phyloP scores from a whole-genome alignment of 1,140 invertebrate genomes.

The Oreohelix idahoensis region DNA sequence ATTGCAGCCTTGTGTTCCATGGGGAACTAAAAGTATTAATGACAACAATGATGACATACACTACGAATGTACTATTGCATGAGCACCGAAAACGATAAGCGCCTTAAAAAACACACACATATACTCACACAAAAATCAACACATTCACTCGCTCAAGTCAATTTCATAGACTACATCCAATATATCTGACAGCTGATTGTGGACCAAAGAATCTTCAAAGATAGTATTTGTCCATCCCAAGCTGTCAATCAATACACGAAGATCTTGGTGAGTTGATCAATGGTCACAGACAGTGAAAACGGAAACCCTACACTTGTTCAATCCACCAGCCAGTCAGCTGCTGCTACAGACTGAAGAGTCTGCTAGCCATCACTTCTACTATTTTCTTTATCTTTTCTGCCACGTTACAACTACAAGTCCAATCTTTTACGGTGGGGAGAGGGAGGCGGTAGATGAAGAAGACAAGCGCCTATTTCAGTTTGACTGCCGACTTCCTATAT shows the following conservation, averaged over 20 bases:
- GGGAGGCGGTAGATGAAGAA: no score
- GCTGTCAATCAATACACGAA: slow-evolving; percentile 32
- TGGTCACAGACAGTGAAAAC: slow-evolving; percentile 23
- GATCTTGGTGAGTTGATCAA: slow-evolving; percentile 14
- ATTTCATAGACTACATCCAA: background rate
- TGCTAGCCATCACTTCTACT: background rate
- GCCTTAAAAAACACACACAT: no score
- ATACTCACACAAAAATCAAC: no score
- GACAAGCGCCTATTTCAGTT: background rate
- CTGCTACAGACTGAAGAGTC: background rate
- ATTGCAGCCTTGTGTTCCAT: no score
- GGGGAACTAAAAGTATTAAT: no score
- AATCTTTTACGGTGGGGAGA: no score
- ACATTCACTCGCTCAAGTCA: no score
- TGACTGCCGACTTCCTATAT: background rate
- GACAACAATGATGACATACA: no score
- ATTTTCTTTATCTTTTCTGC: background rate
- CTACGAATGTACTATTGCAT: no score
- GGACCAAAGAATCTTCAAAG: background rate
- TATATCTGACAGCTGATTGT: background rate
- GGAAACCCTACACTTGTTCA: slow-evolving; percentile 18
- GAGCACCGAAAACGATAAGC: no score
- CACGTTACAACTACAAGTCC: no score
- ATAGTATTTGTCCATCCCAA: slow-evolving; percentile 14
- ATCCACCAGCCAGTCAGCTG: background rate